These are phyloP conservation scores for Micromys minutus DNA, from an alignment of 2,113 vertebrate genomes.

Conservation along the genomic window DNA sequence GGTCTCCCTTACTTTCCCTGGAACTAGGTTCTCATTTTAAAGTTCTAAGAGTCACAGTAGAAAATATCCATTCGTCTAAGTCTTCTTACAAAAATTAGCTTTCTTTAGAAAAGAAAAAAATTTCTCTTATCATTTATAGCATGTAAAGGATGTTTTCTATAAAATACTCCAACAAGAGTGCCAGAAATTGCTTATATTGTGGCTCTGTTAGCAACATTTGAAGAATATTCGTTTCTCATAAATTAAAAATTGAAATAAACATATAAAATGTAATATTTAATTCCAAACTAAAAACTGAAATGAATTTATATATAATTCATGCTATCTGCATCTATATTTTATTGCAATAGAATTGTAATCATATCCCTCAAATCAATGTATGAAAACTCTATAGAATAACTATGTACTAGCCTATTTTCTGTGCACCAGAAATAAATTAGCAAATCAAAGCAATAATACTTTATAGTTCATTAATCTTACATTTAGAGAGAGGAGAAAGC, in stretches of 20 bases:
- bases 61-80: background rate
- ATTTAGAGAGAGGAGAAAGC: background rate
- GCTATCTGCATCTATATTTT: background rate
- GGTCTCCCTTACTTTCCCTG: background rate
- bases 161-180: background rate
- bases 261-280: background rate
- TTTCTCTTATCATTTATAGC: background rate
- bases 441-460: background rate
- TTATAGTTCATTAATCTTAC: background rate
- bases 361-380: background rate
- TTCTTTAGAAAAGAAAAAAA: background rate
- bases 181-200: background rate
- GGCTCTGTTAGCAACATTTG: background rate
- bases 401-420: background rate
- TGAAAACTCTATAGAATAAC: background rate
- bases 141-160: background rate
- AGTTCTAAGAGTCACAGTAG: background rate
- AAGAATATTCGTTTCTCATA: background rate
- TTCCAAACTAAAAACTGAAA: background rate
- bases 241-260: background rate
- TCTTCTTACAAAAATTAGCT: background rate
- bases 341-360: background rate
- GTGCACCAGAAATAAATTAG: background rate
- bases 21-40: fast-evolving
- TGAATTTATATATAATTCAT: background rate